Conservation (phyloP, 2,797 vertebrate species). For the Rhinogobio ventralis region DNA sequence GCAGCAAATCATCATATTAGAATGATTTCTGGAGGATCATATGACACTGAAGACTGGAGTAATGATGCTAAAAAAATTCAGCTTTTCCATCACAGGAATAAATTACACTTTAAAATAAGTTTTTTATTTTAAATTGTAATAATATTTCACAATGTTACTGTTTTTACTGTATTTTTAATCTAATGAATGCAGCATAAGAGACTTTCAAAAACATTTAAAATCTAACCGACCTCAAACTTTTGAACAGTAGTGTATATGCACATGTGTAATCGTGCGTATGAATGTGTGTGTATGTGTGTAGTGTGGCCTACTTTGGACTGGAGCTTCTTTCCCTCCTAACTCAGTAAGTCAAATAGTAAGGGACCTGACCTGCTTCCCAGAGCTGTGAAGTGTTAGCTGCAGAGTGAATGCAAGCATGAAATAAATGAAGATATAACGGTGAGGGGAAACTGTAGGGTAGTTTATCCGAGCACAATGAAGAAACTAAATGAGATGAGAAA, state of each 20-base stretch:
- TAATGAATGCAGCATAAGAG: neutral
- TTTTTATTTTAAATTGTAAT: neutral
- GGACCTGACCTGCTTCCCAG: slow-evolving; percentile 67
- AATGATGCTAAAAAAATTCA: neutral
- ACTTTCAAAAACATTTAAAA: neutral
- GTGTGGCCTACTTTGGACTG: slow-evolving; percentile 76
- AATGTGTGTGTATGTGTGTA: slow-evolving; percentile 33
- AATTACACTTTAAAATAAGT: neutral
- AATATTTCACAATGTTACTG: neutral
- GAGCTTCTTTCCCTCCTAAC: slow-evolving; percentile 51
- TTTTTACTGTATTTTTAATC: neutral
- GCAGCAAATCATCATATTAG: neutral
- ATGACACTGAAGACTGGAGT: neutral
- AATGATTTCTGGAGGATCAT: neutral
- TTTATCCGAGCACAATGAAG: slow-evolving; percentile 59
- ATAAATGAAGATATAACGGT: slow-evolving; percentile 52
- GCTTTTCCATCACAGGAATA: neutral
- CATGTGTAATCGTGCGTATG: slow-evolving; percentile 58
- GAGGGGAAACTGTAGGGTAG: slow-evolving; percentile 1
- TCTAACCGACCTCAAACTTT: neutral
- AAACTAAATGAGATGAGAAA: slow-evolving; percentile 68
- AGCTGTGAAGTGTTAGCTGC: slow-evolving; percentile 57
- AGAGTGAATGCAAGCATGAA: slow-evolving; percentile 42
- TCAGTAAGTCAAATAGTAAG: slow-evolving; percentile 56
- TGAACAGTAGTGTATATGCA: neutral